Conservation (phyloP, 2,797 vertebrate species). For the Spinibarbus caldwelli region DNA sequence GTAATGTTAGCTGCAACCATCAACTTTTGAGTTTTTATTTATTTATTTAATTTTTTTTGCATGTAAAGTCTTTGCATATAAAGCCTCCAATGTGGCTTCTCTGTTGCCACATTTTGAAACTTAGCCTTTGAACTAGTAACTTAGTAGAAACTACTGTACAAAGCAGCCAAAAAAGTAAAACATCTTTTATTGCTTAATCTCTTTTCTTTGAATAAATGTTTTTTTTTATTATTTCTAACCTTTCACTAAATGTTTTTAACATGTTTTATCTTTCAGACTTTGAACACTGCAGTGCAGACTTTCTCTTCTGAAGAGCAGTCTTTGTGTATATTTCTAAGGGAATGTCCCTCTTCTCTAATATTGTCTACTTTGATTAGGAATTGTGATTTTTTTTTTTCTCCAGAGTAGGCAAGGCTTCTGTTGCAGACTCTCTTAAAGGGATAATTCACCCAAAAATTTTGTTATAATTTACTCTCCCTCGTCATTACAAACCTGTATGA, state of each 20-base stretch:
- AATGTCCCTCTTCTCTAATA: slow-evolving; percentile 17
- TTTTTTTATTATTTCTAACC: slow-evolving; percentile 2
- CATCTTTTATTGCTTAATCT: background rate
- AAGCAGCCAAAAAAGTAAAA: background rate
- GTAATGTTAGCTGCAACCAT: background rate
- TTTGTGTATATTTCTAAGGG: slow-evolving; percentile 35
- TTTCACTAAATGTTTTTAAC: slow-evolving; percentile 22
- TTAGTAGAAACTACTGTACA: slow-evolving; percentile 5
- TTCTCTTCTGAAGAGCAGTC: slow-evolving; percentile 24
- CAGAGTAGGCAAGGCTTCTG: background rate
- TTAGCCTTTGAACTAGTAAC: background rate
- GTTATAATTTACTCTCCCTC: no score
- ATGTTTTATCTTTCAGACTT: slow-evolving; percentile 34
- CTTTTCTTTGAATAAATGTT: slow-evolving; percentile 1
- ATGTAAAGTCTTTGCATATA: background rate
- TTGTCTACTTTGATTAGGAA: background rate
- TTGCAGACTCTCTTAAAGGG: background rate
- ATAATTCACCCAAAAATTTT: background rate
- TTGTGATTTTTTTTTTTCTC: background rate
- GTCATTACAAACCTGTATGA: background rate
- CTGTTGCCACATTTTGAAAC: background rate
- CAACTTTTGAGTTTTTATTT: no score
- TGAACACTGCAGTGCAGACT: slow-evolving; percentile 31
- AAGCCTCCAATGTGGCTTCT: background rate
- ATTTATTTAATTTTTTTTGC: background rate